Evolutionary conservation across 2,888 invertebrate species (phyloP).

Genomic region (Ariolimax columbianus): DNA sequence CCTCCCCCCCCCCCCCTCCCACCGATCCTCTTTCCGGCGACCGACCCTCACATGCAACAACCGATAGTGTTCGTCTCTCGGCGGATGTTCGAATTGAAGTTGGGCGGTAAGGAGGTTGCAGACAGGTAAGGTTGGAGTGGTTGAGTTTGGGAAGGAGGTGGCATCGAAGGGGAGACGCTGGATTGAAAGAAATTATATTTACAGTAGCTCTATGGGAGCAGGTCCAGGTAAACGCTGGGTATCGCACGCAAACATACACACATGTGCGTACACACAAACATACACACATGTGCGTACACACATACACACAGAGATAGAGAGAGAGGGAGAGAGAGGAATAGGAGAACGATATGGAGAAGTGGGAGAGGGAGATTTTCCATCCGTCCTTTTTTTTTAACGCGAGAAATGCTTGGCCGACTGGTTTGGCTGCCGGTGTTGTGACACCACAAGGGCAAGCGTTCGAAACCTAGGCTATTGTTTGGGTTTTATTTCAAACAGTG

Average conservation of each 20-base stretch:
- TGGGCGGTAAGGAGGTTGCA: neutral
- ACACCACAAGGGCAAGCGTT: too few relatives aligned
- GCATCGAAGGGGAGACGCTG: neutral
- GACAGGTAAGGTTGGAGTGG: constrained; percentile 15
- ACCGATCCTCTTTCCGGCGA: neutral
- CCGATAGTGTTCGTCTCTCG: neutral
- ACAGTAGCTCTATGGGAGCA: neutral
- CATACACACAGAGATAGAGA: neutral
- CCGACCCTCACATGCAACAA: constrained; percentile 2
- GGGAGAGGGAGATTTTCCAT: too few relatives aligned
- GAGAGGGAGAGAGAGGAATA: neutral
- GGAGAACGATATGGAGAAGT: too few relatives aligned
- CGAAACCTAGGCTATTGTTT: too few relatives aligned
- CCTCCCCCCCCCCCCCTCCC: neutral
- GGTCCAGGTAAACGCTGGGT: neutral
- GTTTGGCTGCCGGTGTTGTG: too few relatives aligned
- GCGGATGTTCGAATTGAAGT: constrained; percentile 6
- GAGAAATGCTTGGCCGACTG: too few relatives aligned
- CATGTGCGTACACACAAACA: neutral
- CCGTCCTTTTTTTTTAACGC: too few relatives aligned
- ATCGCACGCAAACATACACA: neutral
- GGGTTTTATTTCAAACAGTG: too few relatives aligned
- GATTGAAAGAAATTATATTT: neutral
- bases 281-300: neutral
- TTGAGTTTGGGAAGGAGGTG: neutral